These are phyloP conservation scores for Metacarcinus magister DNA, from an alignment of 2,888 invertebrate species.

Conservation along the genomic window DNA sequence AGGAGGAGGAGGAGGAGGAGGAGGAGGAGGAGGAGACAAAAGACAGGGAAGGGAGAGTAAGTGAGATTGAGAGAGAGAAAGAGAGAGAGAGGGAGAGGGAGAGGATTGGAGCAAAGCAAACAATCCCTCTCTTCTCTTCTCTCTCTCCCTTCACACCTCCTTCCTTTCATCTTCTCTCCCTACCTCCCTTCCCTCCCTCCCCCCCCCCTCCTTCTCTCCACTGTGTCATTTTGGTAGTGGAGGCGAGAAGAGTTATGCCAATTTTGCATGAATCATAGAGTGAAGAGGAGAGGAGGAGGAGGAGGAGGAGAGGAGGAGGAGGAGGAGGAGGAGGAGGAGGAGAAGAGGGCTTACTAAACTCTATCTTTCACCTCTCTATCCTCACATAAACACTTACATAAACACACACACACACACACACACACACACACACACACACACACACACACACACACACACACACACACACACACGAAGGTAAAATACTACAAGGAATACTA, in stretches of 20 bases:
- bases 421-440: too few relatives aligned
- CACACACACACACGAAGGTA: too few relatives aligned
- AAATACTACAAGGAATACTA: too few relatives aligned
- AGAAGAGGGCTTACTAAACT: background rate
- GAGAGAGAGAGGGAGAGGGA: background rate
- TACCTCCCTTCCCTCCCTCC: background rate
- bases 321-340: slow-evolving; percentile 3
- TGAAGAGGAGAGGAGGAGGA: too few relatives aligned
- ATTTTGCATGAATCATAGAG: background rate
- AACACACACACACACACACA: too few relatives aligned
- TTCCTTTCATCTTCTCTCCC: background rate
- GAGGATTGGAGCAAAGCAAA: background rate
- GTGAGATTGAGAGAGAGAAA: too few relatives aligned
- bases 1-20: background rate
- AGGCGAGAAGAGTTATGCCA: too few relatives aligned
- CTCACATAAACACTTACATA: too few relatives aligned
- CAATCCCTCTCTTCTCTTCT: background rate
- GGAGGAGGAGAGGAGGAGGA: background rate
- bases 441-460: too few relatives aligned
- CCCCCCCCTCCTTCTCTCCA: slow-evolving; percentile 26
- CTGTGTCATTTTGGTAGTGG: too few relatives aligned
- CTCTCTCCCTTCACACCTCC: background rate
- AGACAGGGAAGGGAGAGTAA: background rate
- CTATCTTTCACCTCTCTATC: too few relatives aligned
- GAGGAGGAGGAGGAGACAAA: background rate